Conservation (phyloP, 2,888 invertebrate genomes). For the Scaptomyza cyrtandrae region DNA sequence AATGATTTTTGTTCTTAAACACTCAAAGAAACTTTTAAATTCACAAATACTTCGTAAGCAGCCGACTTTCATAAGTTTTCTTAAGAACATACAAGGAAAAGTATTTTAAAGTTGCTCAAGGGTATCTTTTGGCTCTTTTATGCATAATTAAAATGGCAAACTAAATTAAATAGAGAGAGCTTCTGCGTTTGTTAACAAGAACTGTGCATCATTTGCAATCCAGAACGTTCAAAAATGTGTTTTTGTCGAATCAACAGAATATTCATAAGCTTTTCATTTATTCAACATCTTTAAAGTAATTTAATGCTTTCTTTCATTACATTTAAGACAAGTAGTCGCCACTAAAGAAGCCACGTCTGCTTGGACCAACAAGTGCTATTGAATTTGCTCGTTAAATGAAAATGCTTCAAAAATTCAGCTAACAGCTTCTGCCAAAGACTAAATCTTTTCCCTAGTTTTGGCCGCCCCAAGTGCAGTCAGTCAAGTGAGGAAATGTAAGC, state of each 20-base stretch:
- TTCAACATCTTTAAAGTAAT: conserved; percentile 32
- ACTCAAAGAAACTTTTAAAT: neutral
- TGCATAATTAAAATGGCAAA: neutral
- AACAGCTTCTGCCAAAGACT: neutral
- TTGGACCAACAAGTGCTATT: conserved; percentile 60
- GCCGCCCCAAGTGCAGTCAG: conserved; percentile 35
- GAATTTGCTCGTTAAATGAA: conserved; percentile 47
- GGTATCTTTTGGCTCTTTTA: neutral
- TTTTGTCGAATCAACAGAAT: conserved; percentile 17
- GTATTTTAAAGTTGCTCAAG: neutral
- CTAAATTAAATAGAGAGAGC: neutral
- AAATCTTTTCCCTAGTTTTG: neutral
- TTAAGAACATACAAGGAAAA: neutral
- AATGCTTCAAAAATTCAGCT: conserved; percentile 27
- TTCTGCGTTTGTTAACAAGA: neutral
- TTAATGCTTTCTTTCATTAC: conserved; percentile 30
- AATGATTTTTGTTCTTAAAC: neutral
- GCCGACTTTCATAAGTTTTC: neutral
- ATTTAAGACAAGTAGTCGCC: conserved; percentile 6
- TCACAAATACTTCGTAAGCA: neutral
- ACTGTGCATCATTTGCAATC: conserved; percentile 15
- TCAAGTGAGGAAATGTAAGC: neutral
- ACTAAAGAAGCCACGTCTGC: conserved; percentile 6
- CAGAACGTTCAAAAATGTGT: neutral
- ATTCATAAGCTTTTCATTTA: conserved; percentile 45